phyloP scores from a whole-genome alignment of 2,113 vertebrate species.

The Oryctolagus cuniculus region DNA sequence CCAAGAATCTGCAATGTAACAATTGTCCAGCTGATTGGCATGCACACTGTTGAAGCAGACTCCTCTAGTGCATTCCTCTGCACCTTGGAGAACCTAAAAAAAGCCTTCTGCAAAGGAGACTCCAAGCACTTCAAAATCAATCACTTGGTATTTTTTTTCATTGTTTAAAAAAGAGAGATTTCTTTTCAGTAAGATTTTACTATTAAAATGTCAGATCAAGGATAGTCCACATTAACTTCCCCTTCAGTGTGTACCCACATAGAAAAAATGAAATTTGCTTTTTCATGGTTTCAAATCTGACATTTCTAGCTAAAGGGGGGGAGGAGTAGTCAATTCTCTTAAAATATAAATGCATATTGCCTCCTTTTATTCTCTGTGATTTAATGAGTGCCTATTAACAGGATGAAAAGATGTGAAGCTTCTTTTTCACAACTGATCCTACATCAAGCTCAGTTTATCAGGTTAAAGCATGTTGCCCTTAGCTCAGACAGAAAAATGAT shows the following conservation, averaged over 20 bases:
- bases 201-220: conserved; percentile 67
- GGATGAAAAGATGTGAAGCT: background rate
- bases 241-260: background rate
- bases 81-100: conserved; percentile 65
- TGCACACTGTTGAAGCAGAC: conserved; percentile 11
- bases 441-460: background rate
- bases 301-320: background rate
- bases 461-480: background rate
- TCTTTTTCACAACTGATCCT: background rate
- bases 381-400: background rate
- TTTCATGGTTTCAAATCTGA: background rate
- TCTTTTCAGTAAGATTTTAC: conserved; percentile 60
- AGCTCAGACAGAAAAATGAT: background rate
- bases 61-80: background rate
- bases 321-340: background rate
- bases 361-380: background rate
- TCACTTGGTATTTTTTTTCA: conserved; percentile 49
- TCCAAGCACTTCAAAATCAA: conserved; percentile 66
- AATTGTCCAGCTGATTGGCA: background rate
- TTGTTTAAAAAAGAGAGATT: conserved; percentile 59
- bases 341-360: background rate
- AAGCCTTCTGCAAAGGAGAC: conserved; percentile 51
- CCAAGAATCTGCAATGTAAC: background rate
- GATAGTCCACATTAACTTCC: conserved; percentile 15
- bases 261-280: conserved; percentile 34